A percentile compares a stretch with the other conserved stretches of the same genome.
Conservation (phyloP, 2,113 vertebrate genomes). For the Stigmatopora nigra region DNA sequence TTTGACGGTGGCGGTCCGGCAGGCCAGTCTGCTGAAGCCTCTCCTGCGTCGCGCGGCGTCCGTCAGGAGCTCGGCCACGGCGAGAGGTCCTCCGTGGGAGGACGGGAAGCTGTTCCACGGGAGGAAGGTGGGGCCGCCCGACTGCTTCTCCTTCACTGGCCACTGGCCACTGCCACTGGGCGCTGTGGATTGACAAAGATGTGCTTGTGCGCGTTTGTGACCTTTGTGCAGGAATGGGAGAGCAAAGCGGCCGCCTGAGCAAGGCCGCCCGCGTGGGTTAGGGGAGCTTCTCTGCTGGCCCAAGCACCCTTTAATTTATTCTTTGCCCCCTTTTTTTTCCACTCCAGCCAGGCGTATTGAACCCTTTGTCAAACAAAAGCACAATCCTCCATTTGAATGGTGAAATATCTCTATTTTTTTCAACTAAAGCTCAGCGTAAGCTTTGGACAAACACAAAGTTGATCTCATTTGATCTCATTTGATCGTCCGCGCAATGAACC, state of each 20-base stretch:
- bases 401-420: neutral
- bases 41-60: slow-evolving; percentile 71
- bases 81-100: slow-evolving; percentile 62
- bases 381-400: neutral
- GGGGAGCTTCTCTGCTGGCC: neutral
- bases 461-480: neutral
- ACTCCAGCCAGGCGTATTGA: neutral
- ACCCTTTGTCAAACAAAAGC: neutral
- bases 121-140: slow-evolving; percentile 64
- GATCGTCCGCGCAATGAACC: neutral
- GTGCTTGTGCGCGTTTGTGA: too few relatives aligned
- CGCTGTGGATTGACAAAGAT: too few relatives aligned
- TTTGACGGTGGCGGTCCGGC: slow-evolving; percentile 3
- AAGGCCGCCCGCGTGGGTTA: neutral
- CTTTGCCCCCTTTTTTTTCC: neutral
- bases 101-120: slow-evolving; percentile 69
- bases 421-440: neutral
- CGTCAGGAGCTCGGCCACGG: slow-evolving; percentile 63
- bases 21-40: slow-evolving; percentile 70
- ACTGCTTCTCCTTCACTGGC: neutral
- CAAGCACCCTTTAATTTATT: neutral
- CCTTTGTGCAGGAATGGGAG: slow-evolving; percentile 71
- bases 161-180: too few relatives aligned
- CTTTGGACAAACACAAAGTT: neutral
- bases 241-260: slow-evolving; percentile 67